Conservation (phyloP, 2,888 invertebrate species). For the Anagyrus pseudococci region DNA sequence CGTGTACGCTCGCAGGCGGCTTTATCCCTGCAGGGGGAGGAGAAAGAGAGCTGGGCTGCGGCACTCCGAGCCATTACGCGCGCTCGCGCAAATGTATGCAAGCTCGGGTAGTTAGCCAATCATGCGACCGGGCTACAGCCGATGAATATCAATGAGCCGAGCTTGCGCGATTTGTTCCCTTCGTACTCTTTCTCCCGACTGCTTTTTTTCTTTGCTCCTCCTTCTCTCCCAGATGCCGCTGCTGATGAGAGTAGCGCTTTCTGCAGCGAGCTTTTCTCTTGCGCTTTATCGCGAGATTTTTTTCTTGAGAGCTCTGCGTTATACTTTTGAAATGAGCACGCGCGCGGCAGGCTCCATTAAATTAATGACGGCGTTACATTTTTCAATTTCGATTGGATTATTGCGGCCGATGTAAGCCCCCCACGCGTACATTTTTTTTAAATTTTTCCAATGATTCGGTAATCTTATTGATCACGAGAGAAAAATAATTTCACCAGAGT, state of each 20-base stretch:
- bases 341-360: too few species aligned
- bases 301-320: not conserved
- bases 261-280: not conserved
- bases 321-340: too few species aligned
- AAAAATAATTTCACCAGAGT: too few species aligned
- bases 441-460: too few species aligned
- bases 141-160: conserved; percentile 57
- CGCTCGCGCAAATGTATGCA: conserved; percentile 17
- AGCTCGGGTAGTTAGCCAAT: conserved; percentile 58
- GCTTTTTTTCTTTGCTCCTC: conserved; percentile 3
- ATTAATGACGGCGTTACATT: too few species aligned
- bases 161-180: not conserved
- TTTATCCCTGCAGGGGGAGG: conserved; percentile 23
- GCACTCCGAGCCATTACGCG: conserved; percentile 38
- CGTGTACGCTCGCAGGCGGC: not conserved
- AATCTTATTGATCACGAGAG: too few species aligned
- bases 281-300: not conserved
- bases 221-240: not conserved
- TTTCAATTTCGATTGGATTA: too few species aligned
- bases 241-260: not conserved
- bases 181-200: not conserved
- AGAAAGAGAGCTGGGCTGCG: conserved; percentile 41
- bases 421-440: too few species aligned
- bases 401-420: too few species aligned
- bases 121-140: conserved; percentile 52